Percentiles rank a stretch among this genome's conserved stretches.
Evolutionary conservation across 2,888 invertebrate genomes (phyloP).

Genomic region (Hofmannophila pseudospretella): DNA sequence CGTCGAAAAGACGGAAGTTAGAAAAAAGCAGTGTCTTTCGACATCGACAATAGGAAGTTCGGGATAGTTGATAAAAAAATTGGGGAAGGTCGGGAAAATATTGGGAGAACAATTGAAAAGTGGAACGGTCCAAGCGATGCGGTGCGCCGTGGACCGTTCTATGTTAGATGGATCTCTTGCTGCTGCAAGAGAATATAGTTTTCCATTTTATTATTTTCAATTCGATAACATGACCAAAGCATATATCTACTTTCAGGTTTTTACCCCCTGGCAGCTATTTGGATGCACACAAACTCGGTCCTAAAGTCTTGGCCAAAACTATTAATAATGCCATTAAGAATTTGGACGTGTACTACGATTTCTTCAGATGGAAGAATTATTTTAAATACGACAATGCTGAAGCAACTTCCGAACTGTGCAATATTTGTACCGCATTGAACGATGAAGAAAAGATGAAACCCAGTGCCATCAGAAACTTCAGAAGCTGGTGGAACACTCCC

Average conservation of each 20-base stretch:
- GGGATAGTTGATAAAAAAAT: too few species aligned
- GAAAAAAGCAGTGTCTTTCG: too few species aligned
- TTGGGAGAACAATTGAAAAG: too few species aligned
- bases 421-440: constrained; percentile 20
- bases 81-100: too few species aligned
- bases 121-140: too few species aligned
- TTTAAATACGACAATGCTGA: constrained; percentile 17
- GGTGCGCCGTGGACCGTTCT: too few species aligned
- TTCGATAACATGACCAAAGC: too few species aligned
- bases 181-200: too few species aligned
- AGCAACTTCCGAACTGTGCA: constrained; percentile 11
- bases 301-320: constrained; percentile 18
- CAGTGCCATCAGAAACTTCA: constrained; percentile 13
- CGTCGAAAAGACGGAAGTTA: too few species aligned
- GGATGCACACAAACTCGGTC: constrained; percentile 20
- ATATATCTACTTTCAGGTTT: constrained; percentile 21
- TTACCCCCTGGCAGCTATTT: constrained; percentile 25
- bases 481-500: constrained; percentile 20
- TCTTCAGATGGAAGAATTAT: constrained; percentile 27
- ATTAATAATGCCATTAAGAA: constrained; percentile 23
- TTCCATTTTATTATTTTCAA: too few species aligned
- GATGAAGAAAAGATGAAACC: constrained; percentile 13
- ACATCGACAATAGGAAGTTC: too few species aligned
- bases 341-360: constrained; percentile 18
- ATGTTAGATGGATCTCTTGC: too few species aligned